A percentile compares a stretch with the other conserved stretches of the same genome.
Conservation (phyloP, 2,888 invertebrate genomes). For the Polietes domitor region DNA sequence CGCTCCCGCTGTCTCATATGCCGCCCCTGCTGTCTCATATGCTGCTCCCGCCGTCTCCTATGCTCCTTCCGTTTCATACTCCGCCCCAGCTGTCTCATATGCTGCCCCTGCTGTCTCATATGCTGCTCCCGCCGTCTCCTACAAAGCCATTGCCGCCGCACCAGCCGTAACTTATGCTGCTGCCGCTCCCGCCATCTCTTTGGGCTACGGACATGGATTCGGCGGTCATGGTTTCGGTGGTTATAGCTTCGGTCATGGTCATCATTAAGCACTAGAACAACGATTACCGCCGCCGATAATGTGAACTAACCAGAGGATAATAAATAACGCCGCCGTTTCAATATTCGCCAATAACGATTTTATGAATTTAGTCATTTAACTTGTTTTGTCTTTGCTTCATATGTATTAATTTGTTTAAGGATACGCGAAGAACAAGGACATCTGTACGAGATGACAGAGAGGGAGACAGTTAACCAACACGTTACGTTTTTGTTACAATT, state of each 20-base stretch:
- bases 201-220: conserved; percentile 64
- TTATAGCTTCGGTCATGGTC: conserved; percentile 68
- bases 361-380: conserved; percentile 51
- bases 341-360: conserved; percentile 46
- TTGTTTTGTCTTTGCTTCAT: conserved; percentile 18
- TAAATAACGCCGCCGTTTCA: conserved; percentile 54
- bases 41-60: conserved; percentile 50
- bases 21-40: conserved; percentile 65
- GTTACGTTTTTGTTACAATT: conserved; percentile 14
- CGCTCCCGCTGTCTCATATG: conserved; percentile 33
- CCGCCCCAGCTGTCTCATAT: conserved; percentile 12
- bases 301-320: not conserved
- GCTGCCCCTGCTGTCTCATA: conserved; percentile 56
- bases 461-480: conserved; percentile 10
- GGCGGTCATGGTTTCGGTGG: conserved; percentile 33
- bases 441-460: conserved; percentile 14
- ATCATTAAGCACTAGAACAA: conserved; percentile 12
- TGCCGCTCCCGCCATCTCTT: conserved; percentile 57
- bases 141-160: not conserved
- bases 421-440: not conserved
- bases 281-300: not conserved
- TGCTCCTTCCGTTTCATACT: conserved; percentile 19
- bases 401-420: not conserved
- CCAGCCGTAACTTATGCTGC: conserved; percentile 66
- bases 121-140: conserved; percentile 27